Base-by-base conservation (phyloP, 2,888 invertebrate genomes). In the Sussaba pulchella region DNA sequence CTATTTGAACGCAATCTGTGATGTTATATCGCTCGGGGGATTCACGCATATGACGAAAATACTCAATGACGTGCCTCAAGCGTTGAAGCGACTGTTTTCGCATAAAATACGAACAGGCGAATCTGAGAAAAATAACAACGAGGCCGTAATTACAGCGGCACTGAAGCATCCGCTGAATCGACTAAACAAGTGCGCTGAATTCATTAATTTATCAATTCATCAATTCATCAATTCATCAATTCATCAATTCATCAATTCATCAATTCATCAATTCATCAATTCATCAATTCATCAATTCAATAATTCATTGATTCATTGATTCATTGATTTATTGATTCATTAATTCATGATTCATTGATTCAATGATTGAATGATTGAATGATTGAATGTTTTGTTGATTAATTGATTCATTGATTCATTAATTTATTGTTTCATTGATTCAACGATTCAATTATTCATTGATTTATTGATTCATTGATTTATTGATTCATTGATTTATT, bases 1-100 rank as follows among this genome's bases (percentile, higher is more conserved):
- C 90, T 96, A 96, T 93, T 94, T 95, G 57, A 93, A 95, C 92
- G 94, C 94, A 86, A 93, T 96, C 90, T 96, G 96, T 91, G 95
- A 96, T 93, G 94, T 96, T 82, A 95, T 95, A 88, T 95, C 96
- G 85, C 93, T 96, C 82, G 94, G 95, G 88, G 96, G 96, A 41
- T 96, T 96, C 88, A 89, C 93, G 52, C 94, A 95, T 85, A 95
- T 96, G 72, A 94, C 95, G 82, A 94, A 93, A 90, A 89, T 94
- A 67, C 93, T 96, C 78, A 83, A 59, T 66, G 95, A 95, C 87
- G 93, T 95, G 64, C 94, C 94, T 21, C 93, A 93, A 83, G 92
- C 92, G 89, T 89, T 95, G 86, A 93, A 93, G 87, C 93, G 93
- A 88, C 92, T 94, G 85, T 94, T 95, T 89, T 93, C 93, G 84